Evolutionary conservation across 2,113 vertebrate genomes (phyloP).

Genomic region (Poecile atricapillus): DNA sequence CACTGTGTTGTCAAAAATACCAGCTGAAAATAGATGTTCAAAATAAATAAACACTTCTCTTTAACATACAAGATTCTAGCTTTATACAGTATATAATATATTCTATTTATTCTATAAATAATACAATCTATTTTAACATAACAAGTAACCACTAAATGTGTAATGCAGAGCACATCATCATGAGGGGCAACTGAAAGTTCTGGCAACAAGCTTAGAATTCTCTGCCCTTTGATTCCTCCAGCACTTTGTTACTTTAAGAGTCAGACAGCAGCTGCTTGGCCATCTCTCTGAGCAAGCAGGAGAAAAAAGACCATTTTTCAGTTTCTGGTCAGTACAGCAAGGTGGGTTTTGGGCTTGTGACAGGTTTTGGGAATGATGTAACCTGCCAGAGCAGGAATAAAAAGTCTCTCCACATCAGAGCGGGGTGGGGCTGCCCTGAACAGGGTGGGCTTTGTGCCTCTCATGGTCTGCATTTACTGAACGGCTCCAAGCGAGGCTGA

Average conservation of each 20-base stretch:
- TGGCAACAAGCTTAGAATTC: background rate
- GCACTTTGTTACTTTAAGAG: background rate
- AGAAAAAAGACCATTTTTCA: background rate
- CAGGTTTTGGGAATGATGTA: background rate
- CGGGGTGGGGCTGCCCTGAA: background rate
- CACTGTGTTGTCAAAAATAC: background rate
- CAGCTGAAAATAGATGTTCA: background rate
- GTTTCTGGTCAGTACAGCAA: background rate
- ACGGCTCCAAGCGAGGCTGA: background rate
- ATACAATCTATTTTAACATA: background rate
- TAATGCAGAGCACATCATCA: background rate
- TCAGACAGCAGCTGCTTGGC: background rate
- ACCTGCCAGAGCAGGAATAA: background rate
- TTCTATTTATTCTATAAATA: background rate
- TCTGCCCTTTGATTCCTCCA: background rate
- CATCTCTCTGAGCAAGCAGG: background rate
- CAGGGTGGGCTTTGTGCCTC: background rate
- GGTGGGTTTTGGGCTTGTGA: background rate
- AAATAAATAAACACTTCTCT: background rate
- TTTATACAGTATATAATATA: background rate
- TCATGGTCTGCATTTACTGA: background rate
- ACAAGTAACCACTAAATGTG: background rate
- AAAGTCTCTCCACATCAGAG: fast-evolving
- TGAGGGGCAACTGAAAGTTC: background rate
- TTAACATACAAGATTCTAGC: background rate